A percentile compares a stretch with the other conserved stretches of the same genome.
phyloP scores from a whole-genome alignment of 2,888 invertebrate species.

The Amphipoea lucens region DNA sequence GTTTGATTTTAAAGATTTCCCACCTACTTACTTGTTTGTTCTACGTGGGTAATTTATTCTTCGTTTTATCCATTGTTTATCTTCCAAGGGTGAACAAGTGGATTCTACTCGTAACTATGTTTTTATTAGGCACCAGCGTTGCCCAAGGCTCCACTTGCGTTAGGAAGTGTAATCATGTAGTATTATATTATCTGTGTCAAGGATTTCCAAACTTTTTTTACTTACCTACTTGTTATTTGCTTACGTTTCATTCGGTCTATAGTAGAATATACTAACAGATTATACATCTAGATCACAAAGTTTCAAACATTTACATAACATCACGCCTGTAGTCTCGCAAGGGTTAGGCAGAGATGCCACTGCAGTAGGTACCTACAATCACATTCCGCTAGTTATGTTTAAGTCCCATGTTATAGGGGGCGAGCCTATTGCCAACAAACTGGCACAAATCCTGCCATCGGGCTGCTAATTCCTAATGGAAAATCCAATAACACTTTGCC shows the following conservation, averaged over 20 bases:
- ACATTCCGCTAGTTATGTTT: neutral
- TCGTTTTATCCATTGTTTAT: neutral
- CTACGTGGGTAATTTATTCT: neutral
- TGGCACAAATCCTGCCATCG: neutral
- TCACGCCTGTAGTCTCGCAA: neutral
- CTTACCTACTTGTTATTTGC: neutral
- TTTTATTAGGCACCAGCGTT: neutral
- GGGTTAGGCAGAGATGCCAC: no score
- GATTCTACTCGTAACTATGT: neutral
- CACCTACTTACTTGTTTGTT: neutral
- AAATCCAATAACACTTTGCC: neutral
- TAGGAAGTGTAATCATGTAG: neutral
- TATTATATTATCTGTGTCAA: neutral
- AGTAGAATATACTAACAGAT: neutral
- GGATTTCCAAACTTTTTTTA: neutral
- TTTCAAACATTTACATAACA: neutral
- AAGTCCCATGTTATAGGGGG: neutral
- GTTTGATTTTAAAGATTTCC: slow-evolving; percentile 18
- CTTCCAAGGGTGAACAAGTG: neutral
- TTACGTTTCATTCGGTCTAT: neutral
- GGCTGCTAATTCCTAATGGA: neutral
- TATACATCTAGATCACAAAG: neutral
- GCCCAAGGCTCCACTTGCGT: neutral
- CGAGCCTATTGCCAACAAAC: neutral
- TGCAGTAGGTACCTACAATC: no score